These are phyloP conservation scores for Triplophysa tibetana DNA, from an alignment of 2,113 vertebrate genomes.

Conservation along the genomic window DNA sequence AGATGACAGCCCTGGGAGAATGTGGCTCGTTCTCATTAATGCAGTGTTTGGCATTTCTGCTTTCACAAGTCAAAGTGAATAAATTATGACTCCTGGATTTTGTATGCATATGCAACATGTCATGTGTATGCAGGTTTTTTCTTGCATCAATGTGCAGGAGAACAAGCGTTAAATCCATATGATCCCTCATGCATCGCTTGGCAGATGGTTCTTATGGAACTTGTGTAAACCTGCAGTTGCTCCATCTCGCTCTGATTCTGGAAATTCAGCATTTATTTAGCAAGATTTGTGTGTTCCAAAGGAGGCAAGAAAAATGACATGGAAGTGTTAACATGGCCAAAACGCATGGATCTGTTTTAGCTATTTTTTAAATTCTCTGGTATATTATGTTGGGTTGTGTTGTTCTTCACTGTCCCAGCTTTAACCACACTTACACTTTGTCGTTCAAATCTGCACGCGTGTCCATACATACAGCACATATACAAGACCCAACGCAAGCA, in stretches of 20 bases:
- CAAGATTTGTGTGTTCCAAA: neutral
- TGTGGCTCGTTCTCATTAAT: constrained; percentile 42
- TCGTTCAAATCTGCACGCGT: constrained; percentile 7
- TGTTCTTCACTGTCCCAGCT: neutral
- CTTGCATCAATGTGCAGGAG: neutral
- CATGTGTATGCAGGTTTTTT: constrained; percentile 8
- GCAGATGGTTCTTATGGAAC: neutral
- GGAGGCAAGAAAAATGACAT: too few relatives aligned
- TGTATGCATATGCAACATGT: constrained; percentile 41
- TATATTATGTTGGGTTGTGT: neutral
- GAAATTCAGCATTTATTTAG: neutral
- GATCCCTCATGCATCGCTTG: neutral
- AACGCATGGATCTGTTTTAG: too few relatives aligned
- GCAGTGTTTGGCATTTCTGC: constrained; percentile 43
- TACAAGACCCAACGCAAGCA: neutral
- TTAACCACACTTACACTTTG: constrained; percentile 22
- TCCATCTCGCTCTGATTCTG: neutral
- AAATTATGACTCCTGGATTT: constrained; percentile 46
- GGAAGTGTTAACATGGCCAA: too few relatives aligned
- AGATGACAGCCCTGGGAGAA: constrained; percentile 48
- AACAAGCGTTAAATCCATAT: neutral
- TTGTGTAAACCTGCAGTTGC: neutral
- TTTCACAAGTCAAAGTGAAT: constrained; percentile 52
- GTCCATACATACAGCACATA: constrained; percentile 1
- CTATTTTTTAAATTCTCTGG: neutral